Percentiles rank a stretch among this genome's conserved stretches.
These are phyloP conservation scores for Charina bottae DNA, from an alignment of 2,113 vertebrate genomes.

Conservation along the genomic window DNA sequence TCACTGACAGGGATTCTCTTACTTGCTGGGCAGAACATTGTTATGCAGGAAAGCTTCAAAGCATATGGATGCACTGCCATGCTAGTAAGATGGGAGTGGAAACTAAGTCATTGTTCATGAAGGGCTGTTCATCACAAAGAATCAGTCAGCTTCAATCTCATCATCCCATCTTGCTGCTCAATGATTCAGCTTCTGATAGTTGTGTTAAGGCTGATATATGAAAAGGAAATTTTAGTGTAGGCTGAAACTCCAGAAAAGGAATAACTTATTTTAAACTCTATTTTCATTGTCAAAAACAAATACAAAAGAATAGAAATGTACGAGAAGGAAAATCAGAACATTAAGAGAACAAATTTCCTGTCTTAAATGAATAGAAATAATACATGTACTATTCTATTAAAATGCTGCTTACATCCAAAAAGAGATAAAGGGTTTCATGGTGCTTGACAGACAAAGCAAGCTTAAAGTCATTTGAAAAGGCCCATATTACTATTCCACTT, in stretches of 20 bases:
- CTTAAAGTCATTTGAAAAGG: neutral
- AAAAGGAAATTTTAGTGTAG: neutral
- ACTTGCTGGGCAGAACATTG: neutral
- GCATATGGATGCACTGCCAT: neutral
- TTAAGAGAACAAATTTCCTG: neutral
- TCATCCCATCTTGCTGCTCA: neutral
- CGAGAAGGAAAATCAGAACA: neutral
- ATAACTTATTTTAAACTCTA: neutral
- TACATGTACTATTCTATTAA: neutral
- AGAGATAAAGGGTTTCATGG: neutral
- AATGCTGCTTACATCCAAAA: neutral
- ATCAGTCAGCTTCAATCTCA: constrained; percentile 25
- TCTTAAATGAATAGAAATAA: neutral
- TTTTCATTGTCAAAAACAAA: neutral
- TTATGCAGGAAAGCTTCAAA: rapidly evolving
- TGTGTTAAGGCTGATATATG: rapidly evolving
- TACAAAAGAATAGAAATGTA: neutral
- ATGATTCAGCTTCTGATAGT: neutral
- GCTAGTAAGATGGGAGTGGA: neutral
- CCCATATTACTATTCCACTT: neutral
- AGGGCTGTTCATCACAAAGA: neutral
- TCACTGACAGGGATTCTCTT: neutral
- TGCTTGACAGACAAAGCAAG: neutral
- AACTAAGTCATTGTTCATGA: neutral
- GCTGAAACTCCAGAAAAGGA: neutral